phyloP scores from a whole-genome alignment of 23 tunicate genomes.

The Styela plicata region DNA sequence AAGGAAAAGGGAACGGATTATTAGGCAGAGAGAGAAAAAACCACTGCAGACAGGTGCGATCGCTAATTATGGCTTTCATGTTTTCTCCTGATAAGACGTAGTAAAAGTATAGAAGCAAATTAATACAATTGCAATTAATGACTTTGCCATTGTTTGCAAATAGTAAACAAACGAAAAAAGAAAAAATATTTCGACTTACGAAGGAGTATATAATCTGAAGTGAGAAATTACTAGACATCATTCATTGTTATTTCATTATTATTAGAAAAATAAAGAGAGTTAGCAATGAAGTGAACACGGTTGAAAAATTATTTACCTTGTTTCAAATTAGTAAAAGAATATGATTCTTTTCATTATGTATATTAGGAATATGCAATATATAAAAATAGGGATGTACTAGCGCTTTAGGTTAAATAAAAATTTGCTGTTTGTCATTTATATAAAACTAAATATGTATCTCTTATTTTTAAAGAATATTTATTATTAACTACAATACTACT shows the following conservation, averaged over 20 bases:
- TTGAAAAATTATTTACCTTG: no score
- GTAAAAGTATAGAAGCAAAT: slow-evolving; percentile 25
- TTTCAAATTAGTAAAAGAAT: no score
- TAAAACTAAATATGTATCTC: background rate
- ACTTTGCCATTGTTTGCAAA: slow-evolving; percentile 22
- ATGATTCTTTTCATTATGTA: no score
- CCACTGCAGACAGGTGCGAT: slow-evolving; percentile 32
- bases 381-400: no score
- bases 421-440: background rate
- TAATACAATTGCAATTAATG: slow-evolving; percentile 26
- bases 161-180: slow-evolving; percentile 25
- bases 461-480: background rate
- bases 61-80: slow-evolving; percentile 24
- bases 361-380: no score
- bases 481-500: background rate
- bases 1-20: slow-evolving; percentile 12
- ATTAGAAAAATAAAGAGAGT: background rate
- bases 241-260: background rate
- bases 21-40: background rate
- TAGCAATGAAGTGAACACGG: no score
- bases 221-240: slow-evolving; percentile 2
- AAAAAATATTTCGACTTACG: slow-evolving; percentile 7
- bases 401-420: no score
- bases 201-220: slow-evolving; percentile 3
- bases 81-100: slow-evolving; percentile 4